Evolutionary conservation across 2,888 invertebrate species (phyloP), one percentile per base, ranked within the genome.

Genomic region (Eulithis prunata): DNA sequence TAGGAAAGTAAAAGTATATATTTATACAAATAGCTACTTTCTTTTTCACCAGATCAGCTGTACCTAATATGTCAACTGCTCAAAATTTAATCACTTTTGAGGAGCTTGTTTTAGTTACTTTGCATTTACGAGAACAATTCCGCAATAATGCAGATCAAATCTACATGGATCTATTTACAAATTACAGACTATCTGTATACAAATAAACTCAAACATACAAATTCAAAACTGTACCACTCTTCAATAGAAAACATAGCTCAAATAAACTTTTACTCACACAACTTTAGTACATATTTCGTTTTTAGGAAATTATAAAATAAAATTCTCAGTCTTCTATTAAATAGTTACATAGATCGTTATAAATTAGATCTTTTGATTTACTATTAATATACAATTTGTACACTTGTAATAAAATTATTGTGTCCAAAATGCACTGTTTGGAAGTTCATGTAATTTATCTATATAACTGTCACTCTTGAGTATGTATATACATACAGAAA

Each of bases 261-360:
- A 82, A 74, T 74, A 58, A 79, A 81, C 78, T 75, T 68, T 65
- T 76, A 76, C 70, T 13, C 73, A 76, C 78, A 77, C 77, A 81
- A 81, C 74, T 74, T 76, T 77, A 78, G 74, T 72, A n/a, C n/a
- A n/a, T n/a, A 78, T 81, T 79, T 69, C 57, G 65, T 72, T 71
- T 54, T 71, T 76, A 81, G 84, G 76, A 81, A 83, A 89, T 87
- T 82, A 82, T 78, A 83, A 86, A 87, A 86, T 84, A 85, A 87
- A 83, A 83, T 82, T 85, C 82, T 91, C 91, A 91, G 91, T 91
- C 91, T 91, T 91, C 90, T 89, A 90, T 90, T 86, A 86, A 84
- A 86, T 85, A 89, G 87, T 88, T 69, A 70, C 70, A 76, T 84
- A 87, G 85, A 88, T 87, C 77, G 74, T 80, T 81, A 81, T 78